Conservation (phyloP, 2,113 vertebrate genomes). For the Hemibates koningsi region DNA sequence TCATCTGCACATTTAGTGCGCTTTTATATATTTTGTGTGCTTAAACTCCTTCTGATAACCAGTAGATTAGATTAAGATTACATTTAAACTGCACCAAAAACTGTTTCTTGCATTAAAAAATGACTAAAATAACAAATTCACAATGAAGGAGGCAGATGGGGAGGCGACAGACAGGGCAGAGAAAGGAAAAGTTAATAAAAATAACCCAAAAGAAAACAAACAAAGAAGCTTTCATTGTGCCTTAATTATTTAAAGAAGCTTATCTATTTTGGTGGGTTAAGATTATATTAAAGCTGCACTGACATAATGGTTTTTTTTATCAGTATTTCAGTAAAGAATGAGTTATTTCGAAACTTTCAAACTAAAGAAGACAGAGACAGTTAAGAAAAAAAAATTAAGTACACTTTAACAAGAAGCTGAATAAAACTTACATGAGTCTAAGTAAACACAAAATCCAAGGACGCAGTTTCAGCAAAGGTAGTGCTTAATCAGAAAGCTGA, state of each 20-base stretch:
- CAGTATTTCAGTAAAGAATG: not conserved
- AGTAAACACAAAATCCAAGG: not conserved
- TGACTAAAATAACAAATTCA: not conserved
- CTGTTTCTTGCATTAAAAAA: not conserved
- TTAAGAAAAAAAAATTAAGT: not conserved
- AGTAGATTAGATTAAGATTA: not conserved
- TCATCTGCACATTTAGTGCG: not conserved
- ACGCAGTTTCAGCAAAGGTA: not conserved
- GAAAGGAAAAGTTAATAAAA: not conserved
- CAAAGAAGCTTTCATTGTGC: not conserved
- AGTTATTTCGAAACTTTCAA: not conserved
- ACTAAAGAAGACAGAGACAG: not conserved
- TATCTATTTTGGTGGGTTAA: not conserved
- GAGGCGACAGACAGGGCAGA: not conserved
- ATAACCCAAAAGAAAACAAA: not conserved
- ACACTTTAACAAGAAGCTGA: not conserved
- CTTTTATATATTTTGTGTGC: not conserved
- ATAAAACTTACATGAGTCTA: not conserved
- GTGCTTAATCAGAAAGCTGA: not conserved
- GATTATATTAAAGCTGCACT: not conserved
- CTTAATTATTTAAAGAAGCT: not conserved
- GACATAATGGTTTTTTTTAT: not conserved
- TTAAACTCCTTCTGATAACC: not conserved
- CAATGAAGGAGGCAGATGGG: not conserved
- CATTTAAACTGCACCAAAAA: not conserved